Evolutionary conservation across 2,113 vertebrate species (phyloP).

Genomic region (Chaetura pelagica): DNA sequence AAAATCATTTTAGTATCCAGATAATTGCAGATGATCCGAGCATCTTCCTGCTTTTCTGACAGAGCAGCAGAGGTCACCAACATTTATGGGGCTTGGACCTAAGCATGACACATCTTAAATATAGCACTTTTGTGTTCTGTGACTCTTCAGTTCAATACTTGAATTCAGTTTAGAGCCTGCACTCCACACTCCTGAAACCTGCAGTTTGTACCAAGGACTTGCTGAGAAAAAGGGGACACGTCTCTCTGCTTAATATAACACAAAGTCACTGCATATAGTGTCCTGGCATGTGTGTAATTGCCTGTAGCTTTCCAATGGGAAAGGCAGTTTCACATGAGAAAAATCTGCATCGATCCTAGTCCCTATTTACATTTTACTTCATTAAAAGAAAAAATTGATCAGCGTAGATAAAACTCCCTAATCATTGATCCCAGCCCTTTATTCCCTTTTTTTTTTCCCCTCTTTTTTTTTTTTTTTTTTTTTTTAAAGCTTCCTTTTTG

Average conservation of each 20-base stretch:
- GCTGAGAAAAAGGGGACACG: slow-evolving; percentile 9
- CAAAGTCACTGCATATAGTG: slow-evolving; percentile 41
- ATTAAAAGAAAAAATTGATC: slow-evolving; percentile 13
- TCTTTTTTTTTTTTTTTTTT: slow-evolving; percentile 36
- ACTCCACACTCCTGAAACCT: background rate
- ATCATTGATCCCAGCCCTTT: slow-evolving; percentile 47
- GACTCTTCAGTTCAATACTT: background rate
- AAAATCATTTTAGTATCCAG: background rate
- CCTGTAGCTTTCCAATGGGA: slow-evolving; percentile 41
- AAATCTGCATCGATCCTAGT: slow-evolving; percentile 7
- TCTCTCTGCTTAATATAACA: slow-evolving; percentile 41
- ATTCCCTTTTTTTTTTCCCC: background rate
- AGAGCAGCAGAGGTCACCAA: background rate
- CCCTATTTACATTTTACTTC: slow-evolving; percentile 30
- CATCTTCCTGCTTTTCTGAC: background rate
- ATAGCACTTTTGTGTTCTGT: background rate
- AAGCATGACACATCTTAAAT: background rate
- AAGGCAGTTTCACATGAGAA: slow-evolving; percentile 29
- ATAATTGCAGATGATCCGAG: background rate
- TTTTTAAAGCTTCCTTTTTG: slow-evolving; percentile 84
- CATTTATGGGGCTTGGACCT: background rate
- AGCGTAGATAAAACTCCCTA: slow-evolving; percentile 41
- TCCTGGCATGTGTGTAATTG: slow-evolving; percentile 34
- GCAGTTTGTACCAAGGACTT: slow-evolving; percentile 5
- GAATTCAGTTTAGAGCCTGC: background rate